Base-by-base conservation (phyloP, 2,113 vertebrate species). In the Reinhardtius hippoglossoides region DNA sequence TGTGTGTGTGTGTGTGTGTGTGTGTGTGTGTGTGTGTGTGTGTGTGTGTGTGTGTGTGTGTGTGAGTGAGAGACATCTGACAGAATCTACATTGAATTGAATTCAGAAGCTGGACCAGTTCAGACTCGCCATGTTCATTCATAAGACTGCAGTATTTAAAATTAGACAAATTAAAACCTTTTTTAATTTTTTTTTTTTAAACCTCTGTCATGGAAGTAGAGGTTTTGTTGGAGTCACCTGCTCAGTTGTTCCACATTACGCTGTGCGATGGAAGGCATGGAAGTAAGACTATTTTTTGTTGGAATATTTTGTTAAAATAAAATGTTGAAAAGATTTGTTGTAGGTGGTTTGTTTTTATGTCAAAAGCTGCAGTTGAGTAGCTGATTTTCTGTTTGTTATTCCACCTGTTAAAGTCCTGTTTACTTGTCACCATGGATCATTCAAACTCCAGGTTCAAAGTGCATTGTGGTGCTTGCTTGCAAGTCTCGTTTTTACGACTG, bases 231-330 rank as follows among this genome's bases (percentile, higher is more conserved):
- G 42, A 48, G 13, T 70, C 24, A 57, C 15, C 23, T 64, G 18
- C 37, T 75, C 31, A 12, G 27, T 56, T 48, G 37, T 65, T 35
- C 48, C 15, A 61, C 27, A 14, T 73, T 0, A 26, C 27, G 5
- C 69, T 59, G 10, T 72, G 27, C 80, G 57, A 79, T 65, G 18
- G n/a, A 23, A 67, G 31, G 31, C 31, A 31, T 31, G 31, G 31
- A 31, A 31, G 31, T 31, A 7, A 31, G 24, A 50, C 16, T 60
- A 27, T 65, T 67, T 73, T 78, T 27, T 35, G 9, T 73, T 85
- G 56, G 71, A 52, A 81, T 78, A 69, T 86, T 89, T 91, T 88
- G 78, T 70, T 56, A 62, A 86, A 91, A 88, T 90, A 89, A 92
- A 90, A 80, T 37, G 16, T 74, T 76, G 1, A 71, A 62, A 74